Base-by-base conservation (phyloP, 2,113 vertebrate genomes). In the Callaeas wilsoni region DNA sequence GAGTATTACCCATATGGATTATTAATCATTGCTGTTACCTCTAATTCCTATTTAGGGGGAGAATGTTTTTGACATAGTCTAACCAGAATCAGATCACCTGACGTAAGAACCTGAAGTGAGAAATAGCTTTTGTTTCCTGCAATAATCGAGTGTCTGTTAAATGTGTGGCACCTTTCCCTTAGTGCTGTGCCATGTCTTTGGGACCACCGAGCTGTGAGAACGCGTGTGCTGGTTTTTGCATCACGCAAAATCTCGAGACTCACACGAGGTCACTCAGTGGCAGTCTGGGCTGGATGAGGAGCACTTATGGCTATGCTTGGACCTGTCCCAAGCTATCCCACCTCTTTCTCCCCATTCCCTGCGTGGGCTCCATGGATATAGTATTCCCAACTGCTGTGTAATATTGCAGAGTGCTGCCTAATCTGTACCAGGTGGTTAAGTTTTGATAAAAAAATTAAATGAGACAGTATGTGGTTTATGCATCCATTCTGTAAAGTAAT, bases 361-460 rank as follows among this genome's bases (percentile, higher is more conserved):
- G 74, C 1, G 0, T 6, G 3, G 59, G 62, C 73, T 73, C 70
- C 3, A 1, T 68, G 55, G 52, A 42, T 63, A 41, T 22, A 29
- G 18, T 68, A 22, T 82, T 84, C 68, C 33, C 53, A 81, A 10
- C 26, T 59, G 71, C 84, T 95, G 13, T 63, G 71, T 70, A 41
- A 52, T 59, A 59, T 63, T 93, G 73, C 69, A 33, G 27, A 84
- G 52, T 47, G 53, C 67, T 79, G 68, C 64, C 75, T 97, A 95
- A 95, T 94, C 77, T 81, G 6, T 92, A 90, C 89, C 94, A 97
- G 93, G 79, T 96, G 94, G 68, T 74, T 81, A 53, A 41, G 22
- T 79, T 94, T 85, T 67, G 76, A 80, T 91, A 74, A 92, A 86
- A 79, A 93, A 85, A 75, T 81, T 94, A 81, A 93, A 91, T 78